phyloP scores from a whole-genome alignment of 2,797 vertebrate species.

The Vultur gryphus region DNA sequence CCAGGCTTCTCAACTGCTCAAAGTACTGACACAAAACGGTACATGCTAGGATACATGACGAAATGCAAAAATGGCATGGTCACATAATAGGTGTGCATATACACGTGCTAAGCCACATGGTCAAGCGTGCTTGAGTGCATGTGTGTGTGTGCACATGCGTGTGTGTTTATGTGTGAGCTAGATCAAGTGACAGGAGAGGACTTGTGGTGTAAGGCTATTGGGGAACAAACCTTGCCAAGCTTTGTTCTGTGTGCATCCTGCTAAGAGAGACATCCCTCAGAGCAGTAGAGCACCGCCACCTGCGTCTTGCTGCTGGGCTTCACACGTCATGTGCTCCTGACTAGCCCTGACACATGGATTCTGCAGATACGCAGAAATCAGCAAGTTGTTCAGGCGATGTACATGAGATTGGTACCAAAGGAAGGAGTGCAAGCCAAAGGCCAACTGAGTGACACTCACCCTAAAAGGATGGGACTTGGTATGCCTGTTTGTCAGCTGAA shows the following conservation, averaged over 20 bases:
- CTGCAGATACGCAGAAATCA: neutral
- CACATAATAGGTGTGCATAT: too few species aligned
- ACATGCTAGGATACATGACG: neutral
- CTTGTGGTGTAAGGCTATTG: neutral
- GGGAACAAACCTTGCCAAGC: neutral
- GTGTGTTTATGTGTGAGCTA: neutral
- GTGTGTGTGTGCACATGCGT: too few species aligned
- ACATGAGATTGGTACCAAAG: neutral
- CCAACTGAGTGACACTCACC: neutral
- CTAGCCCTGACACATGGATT: neutral
- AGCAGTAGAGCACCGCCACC: accelerated
- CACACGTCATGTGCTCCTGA: accelerated
- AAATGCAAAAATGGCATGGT: neutral
- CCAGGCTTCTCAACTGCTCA: neutral
- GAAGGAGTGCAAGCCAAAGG: neutral
- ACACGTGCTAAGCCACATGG: neutral
- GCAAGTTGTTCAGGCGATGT: neutral
- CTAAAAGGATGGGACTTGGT: neutral
- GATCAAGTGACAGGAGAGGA: neutral
- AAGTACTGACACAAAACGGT: neutral
- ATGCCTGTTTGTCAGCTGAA: neutral
- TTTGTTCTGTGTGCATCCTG: neutral
- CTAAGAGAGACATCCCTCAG: neutral
- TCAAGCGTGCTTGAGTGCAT: neutral
- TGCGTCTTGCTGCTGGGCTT: neutral